These are phyloP conservation scores for Drosophila prolongata DNA, from an alignment of 2,888 invertebrate genomes.

Conservation along the genomic window DNA sequence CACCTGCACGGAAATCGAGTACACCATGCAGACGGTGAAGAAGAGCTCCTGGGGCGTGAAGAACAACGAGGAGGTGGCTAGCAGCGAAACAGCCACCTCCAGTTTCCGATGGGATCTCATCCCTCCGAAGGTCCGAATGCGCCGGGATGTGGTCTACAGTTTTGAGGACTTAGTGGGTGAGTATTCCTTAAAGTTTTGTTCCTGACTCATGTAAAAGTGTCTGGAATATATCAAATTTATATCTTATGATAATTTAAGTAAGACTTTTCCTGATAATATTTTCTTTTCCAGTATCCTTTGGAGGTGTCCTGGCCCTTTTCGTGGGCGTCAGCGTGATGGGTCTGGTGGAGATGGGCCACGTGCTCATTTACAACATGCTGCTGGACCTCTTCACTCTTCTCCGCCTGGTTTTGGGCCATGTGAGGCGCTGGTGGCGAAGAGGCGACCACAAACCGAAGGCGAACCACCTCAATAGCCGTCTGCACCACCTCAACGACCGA, in stretches of 20 bases:
- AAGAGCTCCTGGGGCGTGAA: conserved; percentile 81
- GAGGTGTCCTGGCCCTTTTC: conserved; percentile 85
- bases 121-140: conserved; percentile 85
- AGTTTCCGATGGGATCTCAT: conserved; percentile 86
- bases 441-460: conserved; percentile 6
- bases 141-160: conserved; percentile 86
- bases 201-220: too few relatives aligned
- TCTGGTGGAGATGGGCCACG: conserved; percentile 69
- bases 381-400: conserved; percentile 45
- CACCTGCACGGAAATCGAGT: conserved; percentile 81
- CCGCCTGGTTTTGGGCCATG: conserved; percentile 18
- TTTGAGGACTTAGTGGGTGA: conserved; percentile 86
- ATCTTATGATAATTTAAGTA: too few relatives aligned
- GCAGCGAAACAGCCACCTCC: conserved; percentile 80
- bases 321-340: conserved; percentile 66
- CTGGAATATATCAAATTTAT: too few relatives aligned
- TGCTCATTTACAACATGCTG: conserved; percentile 54
- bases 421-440: conserved; percentile 8
- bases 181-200: background rate
- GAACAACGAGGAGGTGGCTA: conserved; percentile 57
- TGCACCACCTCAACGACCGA: conserved; percentile 14
- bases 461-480: background rate
- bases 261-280: background rate
- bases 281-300: conserved; percentile 79
- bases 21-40: conserved; percentile 80